Percentiles rank a stretch among this genome's conserved stretches.
Conservation (phyloP, 2,888 invertebrate genomes). For the Leptinotarsa peninsularis region DNA sequence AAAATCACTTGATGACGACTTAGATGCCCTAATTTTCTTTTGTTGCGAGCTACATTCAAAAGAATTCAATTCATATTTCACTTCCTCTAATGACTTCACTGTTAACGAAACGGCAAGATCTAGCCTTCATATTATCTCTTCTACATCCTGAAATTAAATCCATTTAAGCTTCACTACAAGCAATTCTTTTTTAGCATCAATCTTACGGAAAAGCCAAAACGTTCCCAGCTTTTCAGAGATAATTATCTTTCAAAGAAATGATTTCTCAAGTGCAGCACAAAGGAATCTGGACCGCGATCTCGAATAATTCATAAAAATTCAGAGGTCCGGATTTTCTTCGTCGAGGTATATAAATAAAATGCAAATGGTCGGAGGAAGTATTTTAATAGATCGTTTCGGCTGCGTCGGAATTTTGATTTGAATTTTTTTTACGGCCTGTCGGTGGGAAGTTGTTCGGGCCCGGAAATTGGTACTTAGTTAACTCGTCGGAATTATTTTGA, state of each 20-base stretch:
- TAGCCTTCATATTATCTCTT: background rate
- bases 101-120: background rate
- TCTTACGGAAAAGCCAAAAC: background rate
- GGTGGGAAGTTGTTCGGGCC: constrained; percentile 1
- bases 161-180: background rate
- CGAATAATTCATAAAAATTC: constrained; percentile 15
- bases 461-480: constrained; percentile 7
- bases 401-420: constrained; percentile 13
- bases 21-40: no score
- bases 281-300: background rate
- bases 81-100: background rate
- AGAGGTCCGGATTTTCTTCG: constrained; percentile 7
- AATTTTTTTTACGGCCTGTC: constrained; percentile 3
- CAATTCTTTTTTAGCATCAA: background rate
- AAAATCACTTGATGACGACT: no score
- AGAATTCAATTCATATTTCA: no score
- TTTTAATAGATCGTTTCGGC: constrained; percentile 13
- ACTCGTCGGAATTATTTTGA: background rate
- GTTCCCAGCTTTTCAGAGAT: constrained; percentile 1
- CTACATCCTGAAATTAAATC: background rate
- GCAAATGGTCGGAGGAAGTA: constrained; percentile 17
- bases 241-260: constrained; percentile 1
- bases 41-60: no score
- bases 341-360: constrained; percentile 14
- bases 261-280: constrained; percentile 6